phyloP scores from a whole-genome alignment of 2,797 vertebrate genomes.

The Sebastes steindachneri region DNA sequence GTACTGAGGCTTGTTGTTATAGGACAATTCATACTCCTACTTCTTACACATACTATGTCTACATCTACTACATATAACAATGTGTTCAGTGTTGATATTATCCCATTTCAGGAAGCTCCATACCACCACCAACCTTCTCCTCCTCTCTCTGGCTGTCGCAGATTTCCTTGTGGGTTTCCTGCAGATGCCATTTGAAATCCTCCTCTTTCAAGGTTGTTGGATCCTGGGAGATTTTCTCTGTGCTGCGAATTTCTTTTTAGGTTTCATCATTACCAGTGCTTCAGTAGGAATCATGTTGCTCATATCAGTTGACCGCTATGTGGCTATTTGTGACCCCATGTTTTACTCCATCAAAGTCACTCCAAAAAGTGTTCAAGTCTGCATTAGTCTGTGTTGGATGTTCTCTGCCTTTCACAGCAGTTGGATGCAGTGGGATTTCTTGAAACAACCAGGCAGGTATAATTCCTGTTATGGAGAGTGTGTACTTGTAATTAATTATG shows the following conservation, averaged over 20 bases:
- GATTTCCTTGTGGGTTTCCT: too few relatives aligned
- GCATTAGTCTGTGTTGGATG: conserved; percentile 50
- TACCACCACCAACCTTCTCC: too few relatives aligned
- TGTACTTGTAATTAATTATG: background rate
- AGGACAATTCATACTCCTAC: too few relatives aligned
- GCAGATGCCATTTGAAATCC: too few relatives aligned
- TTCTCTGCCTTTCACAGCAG: background rate
- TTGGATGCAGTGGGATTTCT: background rate
- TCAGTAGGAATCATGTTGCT: background rate
- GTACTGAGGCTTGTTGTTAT: too few relatives aligned
- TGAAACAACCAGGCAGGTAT: conserved; percentile 7
- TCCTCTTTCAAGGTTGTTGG: too few relatives aligned
- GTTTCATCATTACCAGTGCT: background rate
- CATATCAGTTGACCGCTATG: conserved; percentile 31
- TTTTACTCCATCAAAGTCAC: conserved; percentile 29
- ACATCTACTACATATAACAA: too few relatives aligned
- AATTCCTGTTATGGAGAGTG: conserved; percentile 50
- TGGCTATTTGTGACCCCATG: conserved; percentile 42
- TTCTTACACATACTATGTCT: too few relatives aligned
- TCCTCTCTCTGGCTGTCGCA: too few relatives aligned
- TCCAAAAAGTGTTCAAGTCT: conserved; percentile 2
- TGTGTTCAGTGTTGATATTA: too few relatives aligned
- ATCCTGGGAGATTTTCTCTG: conserved; percentile 7
- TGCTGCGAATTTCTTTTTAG: background rate
- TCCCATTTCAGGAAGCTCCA: too few relatives aligned